These are phyloP conservation scores for Oegoconia quadripuncta DNA, from an alignment of 2,888 invertebrate genomes.

Conservation along the genomic window DNA sequence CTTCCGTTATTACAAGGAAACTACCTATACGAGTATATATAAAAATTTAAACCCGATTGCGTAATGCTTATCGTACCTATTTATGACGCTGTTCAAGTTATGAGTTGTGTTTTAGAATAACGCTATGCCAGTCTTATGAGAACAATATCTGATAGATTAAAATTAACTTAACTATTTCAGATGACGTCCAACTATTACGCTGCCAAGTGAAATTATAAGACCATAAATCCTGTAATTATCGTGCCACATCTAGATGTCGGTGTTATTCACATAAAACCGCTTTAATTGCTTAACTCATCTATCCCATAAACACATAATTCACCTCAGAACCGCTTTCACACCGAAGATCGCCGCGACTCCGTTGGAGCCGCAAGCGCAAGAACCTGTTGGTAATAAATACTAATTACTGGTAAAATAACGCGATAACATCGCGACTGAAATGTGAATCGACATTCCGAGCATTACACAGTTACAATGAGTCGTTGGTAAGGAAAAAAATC, in stretches of 20 bases:
- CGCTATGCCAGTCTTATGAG: not conserved
- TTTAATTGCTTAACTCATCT: constrained; percentile 72
- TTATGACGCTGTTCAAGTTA: too few relatives aligned
- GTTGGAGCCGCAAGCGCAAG: constrained; percentile 33
- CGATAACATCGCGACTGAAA: constrained; percentile 67
- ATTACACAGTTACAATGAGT: constrained; percentile 44
- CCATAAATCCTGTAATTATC: constrained; percentile 63
- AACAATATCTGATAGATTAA: too few relatives aligned
- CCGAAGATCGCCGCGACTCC: constrained; percentile 47
- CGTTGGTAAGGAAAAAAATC: constrained; percentile 47
- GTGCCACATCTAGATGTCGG: constrained; percentile 54
- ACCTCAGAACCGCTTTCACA: constrained; percentile 59
- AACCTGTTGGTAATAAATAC: constrained; percentile 70
- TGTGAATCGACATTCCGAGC: constrained; percentile 38
- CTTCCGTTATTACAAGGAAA: constrained; percentile 10
- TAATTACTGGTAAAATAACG: constrained; percentile 75
- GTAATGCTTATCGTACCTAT: too few relatives aligned
- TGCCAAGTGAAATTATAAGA: constrained; percentile 40
- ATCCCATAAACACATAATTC: constrained; percentile 62
- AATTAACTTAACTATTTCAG: not conserved
- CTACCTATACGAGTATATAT: too few relatives aligned
- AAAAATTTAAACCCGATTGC: too few relatives aligned
- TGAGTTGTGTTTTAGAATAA: not conserved
- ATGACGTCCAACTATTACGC: not conserved
- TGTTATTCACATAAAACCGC: constrained; percentile 58